Conservation (phyloP, 2,888 invertebrate species). For the Sesia bembeciformis region DNA sequence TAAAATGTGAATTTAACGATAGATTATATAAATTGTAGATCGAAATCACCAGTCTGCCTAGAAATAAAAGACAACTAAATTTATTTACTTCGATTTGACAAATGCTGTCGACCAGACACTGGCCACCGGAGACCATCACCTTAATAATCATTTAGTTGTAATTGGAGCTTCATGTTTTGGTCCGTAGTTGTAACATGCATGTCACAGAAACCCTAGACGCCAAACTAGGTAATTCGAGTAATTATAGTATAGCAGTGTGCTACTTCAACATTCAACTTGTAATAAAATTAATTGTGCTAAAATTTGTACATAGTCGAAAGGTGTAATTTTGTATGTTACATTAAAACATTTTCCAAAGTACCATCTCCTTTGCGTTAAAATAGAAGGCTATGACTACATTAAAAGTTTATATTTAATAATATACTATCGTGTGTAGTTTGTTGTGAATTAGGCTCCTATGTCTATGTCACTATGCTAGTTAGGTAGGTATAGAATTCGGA, state of each 20-base stretch:
- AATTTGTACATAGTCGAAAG: conserved; percentile 66
- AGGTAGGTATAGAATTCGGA: conserved; percentile 49
- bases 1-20: conserved; percentile 32
- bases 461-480: conserved; percentile 58
- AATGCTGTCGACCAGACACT: background rate
- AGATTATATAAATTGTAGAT: conserved; percentile 46
- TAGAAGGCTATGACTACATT: conserved; percentile 61
- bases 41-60: conserved; percentile 50
- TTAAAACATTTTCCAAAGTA: conserved; percentile 59
- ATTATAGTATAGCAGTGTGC: conserved; percentile 45
- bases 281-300: conserved; percentile 46
- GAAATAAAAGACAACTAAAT: conserved; percentile 15
- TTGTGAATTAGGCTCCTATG: conserved; percentile 67
- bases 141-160: conserved; percentile 24
- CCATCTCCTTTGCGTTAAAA: conserved; percentile 65
- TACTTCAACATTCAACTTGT: conserved; percentile 29
- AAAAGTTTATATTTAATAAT: conserved; percentile 50
- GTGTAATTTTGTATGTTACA: conserved; percentile 69
- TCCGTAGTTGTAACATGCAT: conserved; percentile 55
- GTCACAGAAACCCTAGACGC: conserved; percentile 47
- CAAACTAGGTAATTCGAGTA: conserved; percentile 52
- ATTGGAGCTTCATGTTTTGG: conserved; percentile 47
- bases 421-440: conserved; percentile 65
- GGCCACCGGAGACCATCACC: conserved; percentile 1
- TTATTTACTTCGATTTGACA: too few species aligned